These are phyloP conservation scores for Xenopus borealis DNA, from an alignment of 2,113 vertebrate species.

Conservation along the genomic window DNA sequence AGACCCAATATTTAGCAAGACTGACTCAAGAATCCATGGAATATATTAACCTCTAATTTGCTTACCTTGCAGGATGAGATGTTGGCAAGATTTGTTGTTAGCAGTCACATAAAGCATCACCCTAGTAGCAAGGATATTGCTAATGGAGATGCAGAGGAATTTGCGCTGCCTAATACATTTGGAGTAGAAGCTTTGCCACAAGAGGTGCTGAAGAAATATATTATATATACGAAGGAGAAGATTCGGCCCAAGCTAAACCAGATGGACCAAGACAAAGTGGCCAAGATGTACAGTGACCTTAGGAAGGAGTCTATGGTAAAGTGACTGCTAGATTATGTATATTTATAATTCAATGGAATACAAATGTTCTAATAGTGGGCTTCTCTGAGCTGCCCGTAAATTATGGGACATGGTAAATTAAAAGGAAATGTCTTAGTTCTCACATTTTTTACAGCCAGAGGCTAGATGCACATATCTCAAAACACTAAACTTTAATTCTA, in stretches of 20 bases:
- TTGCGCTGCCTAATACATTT: conserved; percentile 78
- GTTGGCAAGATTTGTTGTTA: conserved; percentile 92
- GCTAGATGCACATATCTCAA: no score
- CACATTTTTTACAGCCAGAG: no score
- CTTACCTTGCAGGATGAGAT: conserved; percentile 85
- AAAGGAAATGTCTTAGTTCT: no score
- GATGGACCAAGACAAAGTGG: conserved; percentile 99
- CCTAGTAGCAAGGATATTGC: conserved; percentile 79
- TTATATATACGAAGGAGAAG: conserved; percentile 89
- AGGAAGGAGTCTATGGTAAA: conserved; percentile 94
- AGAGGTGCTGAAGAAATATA: conserved; percentile 89
- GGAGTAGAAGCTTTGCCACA: conserved; percentile 87
- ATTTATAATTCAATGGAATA: no score
- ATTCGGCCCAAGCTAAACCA: conserved; percentile 92
- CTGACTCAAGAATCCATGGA: no score
- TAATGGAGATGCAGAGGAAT: conserved; percentile 58
- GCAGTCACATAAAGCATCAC: conserved; percentile 93
- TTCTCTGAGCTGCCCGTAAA: no score
- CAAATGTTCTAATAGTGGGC: no score
- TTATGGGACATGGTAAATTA: no score
- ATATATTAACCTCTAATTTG: not conserved
- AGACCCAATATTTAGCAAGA: no score
- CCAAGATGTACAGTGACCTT: conserved; percentile 93
- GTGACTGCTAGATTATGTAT: not conserved
- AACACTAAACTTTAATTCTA: no score